These are phyloP conservation scores for Urophycis tenuis DNA, from an alignment of 2,797 vertebrate species.

Conservation along the genomic window DNA sequence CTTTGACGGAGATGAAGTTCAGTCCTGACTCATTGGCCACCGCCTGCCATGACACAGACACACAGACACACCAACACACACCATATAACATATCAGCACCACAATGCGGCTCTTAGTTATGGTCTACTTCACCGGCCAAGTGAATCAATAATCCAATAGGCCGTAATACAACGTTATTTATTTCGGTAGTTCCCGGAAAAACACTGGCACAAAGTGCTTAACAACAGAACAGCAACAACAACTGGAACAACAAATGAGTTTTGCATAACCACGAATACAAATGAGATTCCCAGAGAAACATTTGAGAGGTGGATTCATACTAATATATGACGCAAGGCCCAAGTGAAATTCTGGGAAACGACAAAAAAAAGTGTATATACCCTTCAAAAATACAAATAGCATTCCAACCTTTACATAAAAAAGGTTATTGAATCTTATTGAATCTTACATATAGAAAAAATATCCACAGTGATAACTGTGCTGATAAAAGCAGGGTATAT, in stretches of 20 bases:
- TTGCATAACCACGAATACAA: not conserved
- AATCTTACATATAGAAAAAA: not conserved
- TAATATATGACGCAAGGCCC: not conserved
- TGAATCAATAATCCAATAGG: not conserved
- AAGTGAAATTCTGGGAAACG: not conserved
- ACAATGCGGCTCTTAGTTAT: not conserved
- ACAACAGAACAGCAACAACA: not conserved
- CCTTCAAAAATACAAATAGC: not conserved
- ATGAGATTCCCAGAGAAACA: not conserved
- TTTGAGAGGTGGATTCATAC: not conserved
- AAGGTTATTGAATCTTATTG: too few species aligned
- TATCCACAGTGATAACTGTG: not conserved
- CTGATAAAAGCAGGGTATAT: not conserved
- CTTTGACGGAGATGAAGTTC: conserved; percentile 98
- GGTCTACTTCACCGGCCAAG: not conserved
- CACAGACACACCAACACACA: conserved; percentile 10
- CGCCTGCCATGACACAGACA: conserved; percentile 68
- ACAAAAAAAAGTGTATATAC: not conserved
- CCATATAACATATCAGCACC: conserved; percentile 5
- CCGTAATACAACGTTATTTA: not conserved
- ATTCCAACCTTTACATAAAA: too few species aligned
- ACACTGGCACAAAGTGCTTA: not conserved
- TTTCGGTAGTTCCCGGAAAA: not conserved
- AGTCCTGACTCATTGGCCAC: conserved; percentile 95
- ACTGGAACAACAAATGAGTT: not conserved